Evolutionary conservation across 2,113 vertebrate genomes (phyloP), one percentile per base, ranked within the genome.

Genomic region (Micronisus gabar): DNA sequence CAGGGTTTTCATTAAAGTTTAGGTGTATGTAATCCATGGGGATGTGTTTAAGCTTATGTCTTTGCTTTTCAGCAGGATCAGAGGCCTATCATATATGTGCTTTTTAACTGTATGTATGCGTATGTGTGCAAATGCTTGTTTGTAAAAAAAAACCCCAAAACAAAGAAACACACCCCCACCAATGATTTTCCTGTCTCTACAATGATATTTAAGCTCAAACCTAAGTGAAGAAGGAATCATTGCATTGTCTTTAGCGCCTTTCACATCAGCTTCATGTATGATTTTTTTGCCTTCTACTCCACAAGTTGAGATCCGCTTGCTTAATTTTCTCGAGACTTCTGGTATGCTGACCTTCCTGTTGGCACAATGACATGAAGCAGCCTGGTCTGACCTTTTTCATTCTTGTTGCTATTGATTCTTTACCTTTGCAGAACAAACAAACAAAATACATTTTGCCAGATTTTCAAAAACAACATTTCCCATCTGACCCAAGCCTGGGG

Each of bases 361-460:
- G 72, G 40, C 53, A 36, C 25, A 32, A 86, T 84, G 76, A 65
- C 72, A 34, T 7, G 3, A 81, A 83, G 50, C 4, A 90, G 11
- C 40, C n/a, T 75, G 48, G 19, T 63, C 40, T 94, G 73, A 88
- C 73, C 86, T 94, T 95, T 95, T 87, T 53, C n/a, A 15, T 79
- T 91, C 62, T 89, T 86, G 16, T 61, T 75, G 47, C 53, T 95
- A 93, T 87, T 89, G 94, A 84, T 91, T 95, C 56, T 82, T 93
- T 78, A 91, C 43, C 40, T 91, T 68, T 76, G 78, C 94, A 83
- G 38, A 93, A 78, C 78, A 94, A 94, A 78, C n/a, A 94, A 81
- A 75, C 18, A 86, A 90, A 95, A 75, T 25, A 66, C 4, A 5
- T 78, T 94, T 93, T 94, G 32, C 50, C n/a, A 74, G 38, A 90